Evolutionary conservation across 1,140 invertebrate genomes (phyloP).

Genomic region (Drosophila pallidifrons): DNA sequence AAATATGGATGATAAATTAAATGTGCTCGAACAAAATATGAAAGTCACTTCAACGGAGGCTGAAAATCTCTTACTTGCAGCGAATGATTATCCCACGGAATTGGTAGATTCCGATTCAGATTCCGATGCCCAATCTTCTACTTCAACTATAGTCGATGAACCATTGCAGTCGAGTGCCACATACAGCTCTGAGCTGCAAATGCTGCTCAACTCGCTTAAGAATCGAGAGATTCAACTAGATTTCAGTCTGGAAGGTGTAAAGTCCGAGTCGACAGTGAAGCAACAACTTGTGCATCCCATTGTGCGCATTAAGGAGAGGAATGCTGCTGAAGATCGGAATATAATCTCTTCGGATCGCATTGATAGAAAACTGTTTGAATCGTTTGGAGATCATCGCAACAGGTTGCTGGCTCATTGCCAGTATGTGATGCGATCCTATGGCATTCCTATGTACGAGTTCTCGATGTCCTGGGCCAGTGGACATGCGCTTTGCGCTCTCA

Average conservation of each 20-base stretch:
- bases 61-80: background rate
- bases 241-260: background rate
- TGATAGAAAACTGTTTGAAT: slow-evolving; percentile 14
- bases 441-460: slow-evolving; percentile 71
- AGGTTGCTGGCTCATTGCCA: slow-evolving; percentile 37
- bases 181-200: background rate
- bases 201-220: background rate
- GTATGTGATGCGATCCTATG: slow-evolving; percentile 42
- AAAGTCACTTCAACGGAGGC: background rate
- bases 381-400: slow-evolving; percentile 39
- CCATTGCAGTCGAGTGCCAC: no score
- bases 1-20: slow-evolving; percentile 4
- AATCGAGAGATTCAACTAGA: background rate
- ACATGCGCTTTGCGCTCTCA: slow-evolving; percentile 57
- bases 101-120: background rate
- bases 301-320: background rate
- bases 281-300: background rate
- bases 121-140: background rate
- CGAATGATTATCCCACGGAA: background rate
- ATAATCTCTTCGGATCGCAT: background rate
- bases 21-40: background rate
- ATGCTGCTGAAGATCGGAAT: background rate
- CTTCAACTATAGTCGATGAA: background rate
- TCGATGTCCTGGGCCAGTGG: slow-evolving; percentile 52
- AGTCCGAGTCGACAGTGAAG: background rate